A percentile compares a stretch with the other conserved stretches of the same genome.
Conservation (phyloP, 2,888 invertebrate species). For the Pollenia amentaria region DNA sequence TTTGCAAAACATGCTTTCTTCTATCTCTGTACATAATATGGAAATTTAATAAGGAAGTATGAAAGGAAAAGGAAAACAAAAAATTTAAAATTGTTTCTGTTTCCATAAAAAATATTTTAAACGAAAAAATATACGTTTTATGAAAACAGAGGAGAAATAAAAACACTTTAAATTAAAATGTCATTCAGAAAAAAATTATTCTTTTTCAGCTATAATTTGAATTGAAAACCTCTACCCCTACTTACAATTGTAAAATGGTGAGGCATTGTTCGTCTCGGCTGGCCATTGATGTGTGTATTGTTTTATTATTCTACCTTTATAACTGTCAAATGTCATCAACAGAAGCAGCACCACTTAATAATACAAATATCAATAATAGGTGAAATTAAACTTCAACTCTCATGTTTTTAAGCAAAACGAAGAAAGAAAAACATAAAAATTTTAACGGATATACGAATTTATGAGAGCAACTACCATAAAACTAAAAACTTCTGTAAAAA, state of each 20-base stretch:
- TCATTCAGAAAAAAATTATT: no score
- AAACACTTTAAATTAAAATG: no score
- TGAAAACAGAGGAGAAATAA: no score
- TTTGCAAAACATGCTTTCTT: no score
- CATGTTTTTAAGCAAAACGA: background rate
- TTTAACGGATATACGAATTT: background rate
- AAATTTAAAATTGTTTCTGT: no score
- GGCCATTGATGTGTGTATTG: background rate
- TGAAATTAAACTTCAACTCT: background rate
- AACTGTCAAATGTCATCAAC: conserved; percentile 40
- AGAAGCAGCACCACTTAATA: background rate
- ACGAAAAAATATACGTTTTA: no score
- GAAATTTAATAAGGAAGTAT: no score
- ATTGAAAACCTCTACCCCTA: conserved; percentile 2
- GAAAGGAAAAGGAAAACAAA: no score
- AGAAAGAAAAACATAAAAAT: background rate
- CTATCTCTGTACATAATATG: no score
- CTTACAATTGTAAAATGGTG: background rate
- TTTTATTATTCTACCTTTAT: background rate
- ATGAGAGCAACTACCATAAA: conserved; percentile 3
- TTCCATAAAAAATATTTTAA: no score
- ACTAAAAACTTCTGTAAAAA: background rate
- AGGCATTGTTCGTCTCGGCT: background rate
- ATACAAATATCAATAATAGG: conserved; percentile 10
- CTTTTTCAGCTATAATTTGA: background rate